Base-by-base conservation (phyloP, 2,888 invertebrate species). In the Onchidella celtica region DNA sequence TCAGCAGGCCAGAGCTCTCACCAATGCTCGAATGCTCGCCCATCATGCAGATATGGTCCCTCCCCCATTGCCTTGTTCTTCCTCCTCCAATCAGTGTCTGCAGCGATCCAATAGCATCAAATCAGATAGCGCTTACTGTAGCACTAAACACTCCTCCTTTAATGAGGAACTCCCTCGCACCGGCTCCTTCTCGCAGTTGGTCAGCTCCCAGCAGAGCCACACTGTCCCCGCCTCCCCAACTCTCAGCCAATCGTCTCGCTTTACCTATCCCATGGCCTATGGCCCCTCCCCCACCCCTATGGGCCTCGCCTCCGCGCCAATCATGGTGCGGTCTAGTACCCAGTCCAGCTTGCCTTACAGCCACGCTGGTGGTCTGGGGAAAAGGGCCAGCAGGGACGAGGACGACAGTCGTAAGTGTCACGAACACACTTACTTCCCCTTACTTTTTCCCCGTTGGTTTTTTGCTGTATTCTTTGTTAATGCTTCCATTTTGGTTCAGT, bases 71-170 rank as follows among this genome's bases (percentile, higher is more conserved):
- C 59, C 84, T 63, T n/a, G 38, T 61, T 21, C 81, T 29, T 36
- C 72, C 32, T 40, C 70, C n/a, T 47, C 76, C 11, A 11, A 29
- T 32, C 68, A 70, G 29, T 79, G 78, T 47, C 85, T 92, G 27
- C 89, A 90, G 36, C 87, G 92, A 9, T 92, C 92, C 57, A 91
- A 90, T 85, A 92, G 92, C 83, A 90, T 92, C 85, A 89, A 90
- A 94, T 98, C 98, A 14, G 98, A 98, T 93, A 97, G 98, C 94
- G 95, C 97, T 93, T 98, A 98, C 93, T 97, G 97, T 55, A 97
- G 97, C 84, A 86, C 85, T 55, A 97, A 97, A 83, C 86, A 85
- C 65, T 85, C 85, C 65, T 80, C 85, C 47, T 76, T 88, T 65
- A 86, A 85, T 27, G 88, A 89, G 65, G 88, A 90, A 36, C 84